phyloP scores from a whole-genome alignment of 2,113 vertebrate species.

The Atherinomorus stipes region DNA sequence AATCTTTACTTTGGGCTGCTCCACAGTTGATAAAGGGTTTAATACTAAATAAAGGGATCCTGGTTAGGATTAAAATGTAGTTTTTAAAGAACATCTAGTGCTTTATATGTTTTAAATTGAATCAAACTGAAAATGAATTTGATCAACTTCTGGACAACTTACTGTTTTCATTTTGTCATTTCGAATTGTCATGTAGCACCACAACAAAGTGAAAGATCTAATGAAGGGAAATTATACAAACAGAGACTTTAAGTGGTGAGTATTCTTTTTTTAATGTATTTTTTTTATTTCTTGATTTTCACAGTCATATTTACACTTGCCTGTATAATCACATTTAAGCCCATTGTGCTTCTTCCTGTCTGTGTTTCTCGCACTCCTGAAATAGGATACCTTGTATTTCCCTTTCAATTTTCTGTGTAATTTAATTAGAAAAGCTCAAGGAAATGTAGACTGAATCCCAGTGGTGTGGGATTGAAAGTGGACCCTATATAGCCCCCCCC shows the following conservation, averaged over 20 bases:
- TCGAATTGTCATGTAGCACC: neutral
- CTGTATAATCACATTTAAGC: conserved; percentile 46
- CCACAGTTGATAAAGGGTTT: neutral
- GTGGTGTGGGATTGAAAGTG: conserved; percentile 46
- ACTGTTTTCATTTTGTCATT: too few species aligned
- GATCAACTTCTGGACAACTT: neutral
- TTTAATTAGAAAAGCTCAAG: conserved; percentile 63
- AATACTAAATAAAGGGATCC: conserved; percentile 3
- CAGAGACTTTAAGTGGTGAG: conserved; percentile 4
- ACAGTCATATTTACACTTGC: conserved; percentile 33
- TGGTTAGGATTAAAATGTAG: conserved; percentile 20
- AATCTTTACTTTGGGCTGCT: conserved; percentile 34
- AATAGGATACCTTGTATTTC: conserved; percentile 55
- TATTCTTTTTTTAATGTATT: neutral
- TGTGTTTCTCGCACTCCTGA: conserved; percentile 29
- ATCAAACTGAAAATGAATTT: neutral
- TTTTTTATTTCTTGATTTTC: neutral
- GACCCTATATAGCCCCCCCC: conserved; percentile 32
- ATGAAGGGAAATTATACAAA: neutral
- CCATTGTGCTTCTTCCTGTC: conserved; percentile 16
- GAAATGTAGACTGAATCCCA: conserved; percentile 46
- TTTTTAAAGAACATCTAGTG: neutral
- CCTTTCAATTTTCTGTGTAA: conserved; percentile 55
- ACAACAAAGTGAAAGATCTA: neutral
- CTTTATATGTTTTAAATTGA: neutral